phyloP scores from a whole-genome alignment of 2,113 vertebrate species.

The Oreamnos americanus region DNA sequence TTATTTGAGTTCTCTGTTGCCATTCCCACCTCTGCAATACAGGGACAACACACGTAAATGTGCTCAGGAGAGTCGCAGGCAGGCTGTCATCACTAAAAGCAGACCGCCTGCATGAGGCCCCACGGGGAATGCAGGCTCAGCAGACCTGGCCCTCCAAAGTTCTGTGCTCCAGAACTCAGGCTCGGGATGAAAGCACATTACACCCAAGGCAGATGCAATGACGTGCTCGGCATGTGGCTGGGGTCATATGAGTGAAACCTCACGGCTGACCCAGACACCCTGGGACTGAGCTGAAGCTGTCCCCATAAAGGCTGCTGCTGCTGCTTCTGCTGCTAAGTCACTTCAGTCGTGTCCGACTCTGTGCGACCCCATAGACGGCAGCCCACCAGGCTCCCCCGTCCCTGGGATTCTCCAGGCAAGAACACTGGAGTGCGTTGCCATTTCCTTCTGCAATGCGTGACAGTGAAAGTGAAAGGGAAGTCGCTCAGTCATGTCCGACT shows the following conservation, averaged over 20 bases:
- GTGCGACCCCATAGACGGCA: too few relatives aligned
- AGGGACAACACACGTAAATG: not conserved
- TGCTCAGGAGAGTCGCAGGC: not conserved
- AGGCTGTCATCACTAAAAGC: not conserved
- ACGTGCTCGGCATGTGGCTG: not conserved
- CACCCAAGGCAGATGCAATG: fast-evolving
- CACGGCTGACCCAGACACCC: not conserved
- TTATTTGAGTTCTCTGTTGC: not conserved
- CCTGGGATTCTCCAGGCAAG: too few relatives aligned
- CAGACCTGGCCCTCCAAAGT: not conserved
- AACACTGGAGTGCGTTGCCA: too few relatives aligned
- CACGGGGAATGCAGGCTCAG: not conserved
- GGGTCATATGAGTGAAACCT: not conserved
- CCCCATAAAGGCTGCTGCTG: not conserved
- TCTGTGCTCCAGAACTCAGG: not conserved
- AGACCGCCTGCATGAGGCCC: fast-evolving
- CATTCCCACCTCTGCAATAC: not conserved
- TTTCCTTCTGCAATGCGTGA: too few relatives aligned
- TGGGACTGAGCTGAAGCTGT: not conserved
- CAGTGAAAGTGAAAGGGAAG: too few relatives aligned
- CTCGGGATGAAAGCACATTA: not conserved
- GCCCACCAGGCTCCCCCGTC: too few relatives aligned
- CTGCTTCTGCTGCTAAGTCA: too few relatives aligned
- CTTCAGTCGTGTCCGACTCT: too few relatives aligned
- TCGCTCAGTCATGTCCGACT: too few relatives aligned